Base-by-base conservation (phyloP, 2,797 vertebrate species). In the Morus bassanus region DNA sequence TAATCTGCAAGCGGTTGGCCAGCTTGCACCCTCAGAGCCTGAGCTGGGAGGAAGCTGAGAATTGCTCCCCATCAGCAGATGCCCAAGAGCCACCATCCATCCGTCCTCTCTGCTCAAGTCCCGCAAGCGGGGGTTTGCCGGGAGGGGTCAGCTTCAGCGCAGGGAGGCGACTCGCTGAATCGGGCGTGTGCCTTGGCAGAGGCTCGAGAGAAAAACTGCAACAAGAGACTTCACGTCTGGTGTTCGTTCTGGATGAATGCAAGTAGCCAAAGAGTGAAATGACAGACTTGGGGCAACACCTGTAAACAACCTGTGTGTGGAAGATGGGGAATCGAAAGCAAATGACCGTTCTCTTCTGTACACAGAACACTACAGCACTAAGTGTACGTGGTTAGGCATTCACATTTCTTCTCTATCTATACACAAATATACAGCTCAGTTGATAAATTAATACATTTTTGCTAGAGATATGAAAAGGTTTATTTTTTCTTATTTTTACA, bases 381-480 rank as follows among this genome's bases (percentile, higher is more conserved):
- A 4, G 43, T 46, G 87, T 68, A 94, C 70, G 27, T 61, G 76
- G 83, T 27, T 33, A 81, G 88, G 96, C 94, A 54, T 91, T 96
- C 89, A 88, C 95, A 50, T 87, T 80, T 92, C 92, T 88, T 22
- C 24, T 79, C 97, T 93, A 87, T 50, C 88, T 95, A 68, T 81
- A 97, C 92, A 96, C 96, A 95, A 85, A 95, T 88, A 78, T 41
- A 97, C 96, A 97, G 91, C 96, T 96, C 72, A 3, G 10, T n/a
- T 77, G 89, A 89, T 53, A 79, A 95, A 97, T 93, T 96, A 87
- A 96, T 96, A 95, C 74, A 3, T 96, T 94, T 97, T 95, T 95
- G 95, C 96, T 91, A 97, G 95, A 96, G 89, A 95, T 93, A 96
- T 2, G 94, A 96, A 97, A 97, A 96, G 94, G 88, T 96, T 95